phyloP scores from a whole-genome alignment of 2,888 invertebrate genomes.

The Drymonia ruficornis region DNA sequence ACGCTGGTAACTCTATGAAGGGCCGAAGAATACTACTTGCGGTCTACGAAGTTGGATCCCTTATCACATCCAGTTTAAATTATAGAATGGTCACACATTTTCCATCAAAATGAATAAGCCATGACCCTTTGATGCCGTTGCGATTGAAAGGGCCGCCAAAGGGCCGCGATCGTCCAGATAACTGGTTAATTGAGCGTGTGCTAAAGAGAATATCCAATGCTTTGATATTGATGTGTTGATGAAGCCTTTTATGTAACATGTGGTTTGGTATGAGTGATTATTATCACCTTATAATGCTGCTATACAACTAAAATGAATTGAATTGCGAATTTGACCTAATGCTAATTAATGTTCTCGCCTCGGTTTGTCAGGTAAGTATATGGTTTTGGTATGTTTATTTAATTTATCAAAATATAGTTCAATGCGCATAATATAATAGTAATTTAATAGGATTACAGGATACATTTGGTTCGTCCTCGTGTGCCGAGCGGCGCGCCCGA shows the following conservation, averaged over 20 bases:
- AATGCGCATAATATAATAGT: no score
- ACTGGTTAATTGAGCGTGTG: conserved; percentile 67
- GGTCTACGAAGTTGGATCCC: no score
- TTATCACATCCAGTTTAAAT: conserved; percentile 22
- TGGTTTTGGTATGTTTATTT: no score
- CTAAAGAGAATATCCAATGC: conserved; percentile 63
- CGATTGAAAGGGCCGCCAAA: conserved; percentile 3
- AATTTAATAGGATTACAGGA: no score
- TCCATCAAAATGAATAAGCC: conserved; percentile 69
- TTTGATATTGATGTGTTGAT: conserved; percentile 54
- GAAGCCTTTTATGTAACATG: conserved; percentile 26
- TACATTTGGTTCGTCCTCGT: no score
- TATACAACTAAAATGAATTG: not conserved
- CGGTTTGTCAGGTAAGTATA: no score
- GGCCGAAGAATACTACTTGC: no score
- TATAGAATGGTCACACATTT: conserved; percentile 44
- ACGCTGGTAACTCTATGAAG: no score
- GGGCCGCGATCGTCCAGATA: conserved; percentile 56
- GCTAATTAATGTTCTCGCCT: no score
- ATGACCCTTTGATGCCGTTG: conserved; percentile 68
- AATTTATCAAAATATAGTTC: no score
- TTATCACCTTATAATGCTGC: not conserved
- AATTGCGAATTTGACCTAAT: no score
- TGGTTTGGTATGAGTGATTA: not conserved
- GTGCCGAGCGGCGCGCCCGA: no score